Evolutionary conservation across 2,888 invertebrate genomes (phyloP), one percentile per base, ranked within the genome.

Genomic region (Pheosia tremula): DNA sequence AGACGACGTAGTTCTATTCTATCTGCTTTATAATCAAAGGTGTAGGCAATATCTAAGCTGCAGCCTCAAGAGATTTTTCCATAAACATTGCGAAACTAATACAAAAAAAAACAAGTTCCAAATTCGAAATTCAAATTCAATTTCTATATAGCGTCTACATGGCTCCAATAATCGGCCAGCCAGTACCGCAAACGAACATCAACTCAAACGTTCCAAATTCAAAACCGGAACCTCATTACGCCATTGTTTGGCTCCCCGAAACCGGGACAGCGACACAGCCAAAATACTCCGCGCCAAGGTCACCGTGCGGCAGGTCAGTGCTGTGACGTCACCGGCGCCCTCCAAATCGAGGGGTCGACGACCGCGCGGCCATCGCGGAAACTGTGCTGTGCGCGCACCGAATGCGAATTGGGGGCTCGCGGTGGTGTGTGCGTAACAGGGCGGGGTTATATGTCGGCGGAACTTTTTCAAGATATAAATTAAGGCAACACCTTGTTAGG

Each of bases 321-420:
- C 67, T 76, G 87, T 93, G 93, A 93, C 93, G 93, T 93, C 91
- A 93, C 75, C 74, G 82, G 83, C 89, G 90, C 91, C 93, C 92
- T 89, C 91, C 91, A 91, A 93, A 93, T 87, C 87, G 75, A 60
- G 80, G 86, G 92, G 88, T 90, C 85, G 79, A 78, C 81, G 90
- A 83, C 88, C 92, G 86, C 86, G 87, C 84, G 84, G 87, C 88
- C 89, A 89, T 87, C 83, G 86, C 91, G 91, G 92, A 91, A 91
- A 92, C 90, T 89, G 91, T 87, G 89, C 77, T 90, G 88, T 84
- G 85, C 91, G 91, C 91, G 91, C 82, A 85, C 87, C 85, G 93
- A 92, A 92, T 93, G 88, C 88, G 87, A 93, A 92, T 93, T 92
- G 91, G 90, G 91, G 84, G 81, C 82, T 82, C 78, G 74, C 78